Percentiles rank a stretch among this genome's conserved stretches.
phyloP scores from a whole-genome alignment of 30 jellyfish, hydroid and myxozoan species.

The Turritopsis rubra region DNA sequence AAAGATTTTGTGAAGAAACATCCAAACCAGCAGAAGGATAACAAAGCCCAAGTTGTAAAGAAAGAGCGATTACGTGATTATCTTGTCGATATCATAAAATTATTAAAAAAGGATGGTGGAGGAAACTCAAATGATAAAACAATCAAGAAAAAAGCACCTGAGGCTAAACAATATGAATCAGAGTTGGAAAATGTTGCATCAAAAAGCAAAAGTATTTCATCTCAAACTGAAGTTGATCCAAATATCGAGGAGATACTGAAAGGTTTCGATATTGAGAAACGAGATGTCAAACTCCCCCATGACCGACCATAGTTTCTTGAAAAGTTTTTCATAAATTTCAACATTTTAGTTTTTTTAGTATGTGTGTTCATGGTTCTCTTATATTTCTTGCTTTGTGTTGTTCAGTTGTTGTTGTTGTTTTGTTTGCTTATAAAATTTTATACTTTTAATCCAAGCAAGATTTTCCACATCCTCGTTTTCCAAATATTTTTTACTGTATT shows the following conservation, averaged over 20 bases:
- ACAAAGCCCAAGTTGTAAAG: not conserved
- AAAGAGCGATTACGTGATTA: not conserved
- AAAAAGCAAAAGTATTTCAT: not conserved
- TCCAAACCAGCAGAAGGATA: not conserved
- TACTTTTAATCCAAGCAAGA: not conserved
- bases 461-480: not conserved
- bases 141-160: not conserved
- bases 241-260: not conserved
- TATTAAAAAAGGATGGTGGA: not conserved
- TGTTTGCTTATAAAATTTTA: not conserved
- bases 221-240: not conserved
- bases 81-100: not conserved
- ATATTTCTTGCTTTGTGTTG: not conserved
- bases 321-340: not conserved
- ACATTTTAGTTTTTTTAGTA: not conserved
- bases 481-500: not conserved
- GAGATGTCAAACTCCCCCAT: not conserved
- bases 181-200: not conserved
- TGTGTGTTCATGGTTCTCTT: not conserved
- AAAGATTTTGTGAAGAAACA: not conserved
- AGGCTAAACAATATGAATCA: not conserved
- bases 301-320: not conserved
- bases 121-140: not conserved
- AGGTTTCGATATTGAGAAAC: not conserved
- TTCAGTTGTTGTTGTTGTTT: no score